Base-by-base conservation (phyloP, 2,797 vertebrate species). In the Phrynocephalus guinanensis region DNA sequence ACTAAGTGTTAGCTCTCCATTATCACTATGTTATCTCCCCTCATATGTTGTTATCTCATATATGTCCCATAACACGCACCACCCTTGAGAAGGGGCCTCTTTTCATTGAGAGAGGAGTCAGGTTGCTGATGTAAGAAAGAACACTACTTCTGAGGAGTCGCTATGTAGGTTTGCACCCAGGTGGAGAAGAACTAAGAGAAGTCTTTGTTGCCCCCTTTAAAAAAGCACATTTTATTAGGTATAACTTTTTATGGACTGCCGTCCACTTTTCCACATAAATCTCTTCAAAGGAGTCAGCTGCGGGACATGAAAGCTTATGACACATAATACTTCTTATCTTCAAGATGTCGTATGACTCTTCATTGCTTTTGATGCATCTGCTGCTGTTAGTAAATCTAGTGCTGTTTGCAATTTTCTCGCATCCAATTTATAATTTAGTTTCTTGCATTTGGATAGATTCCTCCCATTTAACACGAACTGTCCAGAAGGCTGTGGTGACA, bases 21-120 rank as follows among this genome's bases (percentile, higher is more conserved):
- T 86, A 73, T 50, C 11, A 20, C 86, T 93, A 85, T 44, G 67
- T 91, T 93, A 90, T 91, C 90, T 89, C 85, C 78, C 9, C 28
- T 33, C n/a, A 75, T 70, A 83, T 87, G 15, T 44, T 44, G 3
- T 84, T 90, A 44, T 30, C 63, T 60, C 52, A 16, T 30, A 0
- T 0, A 13, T 91, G 20, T 81, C 87, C 28, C 72, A 91, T 68
- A 60, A 79, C 0, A 7, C 72, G 84, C 90, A 68, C 68, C n/a
- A 72, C 26, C 88, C 52, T 56, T 71, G 68, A 88, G 91, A 16
- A 26, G 63, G 33, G 84, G 6, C 13, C 33, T 93, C 13, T 60
- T 92, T 66, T 87, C 70, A 84, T 24, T 87, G 82, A 44, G 77
- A 44, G 77, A 44, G 7, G 73, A 66, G 73, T 84, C 89, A 88